These are phyloP conservation scores for Spisula solida DNA, from an alignment of 2,888 invertebrate genomes.

Conservation along the genomic window DNA sequence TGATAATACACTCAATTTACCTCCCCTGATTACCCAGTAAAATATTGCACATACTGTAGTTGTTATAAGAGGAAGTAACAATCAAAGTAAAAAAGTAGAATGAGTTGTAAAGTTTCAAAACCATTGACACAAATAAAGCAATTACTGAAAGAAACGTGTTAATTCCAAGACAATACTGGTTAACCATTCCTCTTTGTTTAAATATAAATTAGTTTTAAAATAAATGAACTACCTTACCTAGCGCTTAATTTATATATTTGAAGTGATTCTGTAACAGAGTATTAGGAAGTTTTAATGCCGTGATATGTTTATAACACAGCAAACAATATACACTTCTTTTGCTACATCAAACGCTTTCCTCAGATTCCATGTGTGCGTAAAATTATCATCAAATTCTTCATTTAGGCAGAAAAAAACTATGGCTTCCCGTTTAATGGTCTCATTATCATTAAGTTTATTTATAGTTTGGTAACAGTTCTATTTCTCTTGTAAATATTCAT, in stretches of 20 bases:
- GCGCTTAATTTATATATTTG: conserved; percentile 11
- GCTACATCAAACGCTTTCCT: background rate
- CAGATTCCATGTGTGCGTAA: conserved; percentile 3
- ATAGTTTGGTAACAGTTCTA: conserved; percentile 22
- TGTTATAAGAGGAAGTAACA: too few relatives aligned
- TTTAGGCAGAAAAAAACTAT: background rate
- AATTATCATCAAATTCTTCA: background rate
- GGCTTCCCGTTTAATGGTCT: background rate
- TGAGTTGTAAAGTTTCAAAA: too few relatives aligned
- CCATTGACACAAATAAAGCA: background rate
- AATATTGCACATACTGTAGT: too few relatives aligned
- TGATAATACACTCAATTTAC: too few relatives aligned
- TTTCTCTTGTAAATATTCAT: conserved; percentile 19
- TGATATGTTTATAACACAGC: background rate
- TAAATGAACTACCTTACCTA: background rate
- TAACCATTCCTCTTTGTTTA: background rate
- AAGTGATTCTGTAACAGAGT: background rate
- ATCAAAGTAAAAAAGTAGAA: too few relatives aligned
- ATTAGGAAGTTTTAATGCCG: background rate
- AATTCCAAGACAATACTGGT: background rate
- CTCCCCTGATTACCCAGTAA: too few relatives aligned
- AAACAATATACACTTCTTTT: background rate
- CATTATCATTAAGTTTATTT: conserved; percentile 28
- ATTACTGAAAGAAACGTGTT: background rate
- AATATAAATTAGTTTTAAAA: conserved; percentile 18